Evolutionary conservation across 2,888 invertebrate genomes (phyloP), one percentile per base, ranked within the genome.

Genomic region (Melieria crassipennis): DNA sequence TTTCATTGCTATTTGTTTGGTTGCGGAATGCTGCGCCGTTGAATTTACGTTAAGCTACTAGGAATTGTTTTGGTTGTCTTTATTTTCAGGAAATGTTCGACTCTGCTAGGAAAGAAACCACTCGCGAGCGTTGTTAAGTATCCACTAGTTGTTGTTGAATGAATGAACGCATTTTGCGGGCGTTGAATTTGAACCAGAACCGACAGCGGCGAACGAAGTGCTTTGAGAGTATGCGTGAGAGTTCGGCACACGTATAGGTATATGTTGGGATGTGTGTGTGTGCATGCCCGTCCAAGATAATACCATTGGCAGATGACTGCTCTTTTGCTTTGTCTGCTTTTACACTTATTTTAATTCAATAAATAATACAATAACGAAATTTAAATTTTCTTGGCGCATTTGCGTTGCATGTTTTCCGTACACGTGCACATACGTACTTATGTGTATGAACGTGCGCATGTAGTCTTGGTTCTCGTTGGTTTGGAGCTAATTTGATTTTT

Each of bases 1-100:
- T 69, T 80, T 82, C 84, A 84, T 83, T 60, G 45, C 64, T 62
- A 45, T 58, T 10, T 67, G 10, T 64, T 46, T 42, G 68, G 52
- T 16, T 69, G 4, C 4, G 42, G 45, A 67, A 42, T 45, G 30
- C 13, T 65, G 56, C 55, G 13, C 30, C 46, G 43, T 56, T 60
- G n/a, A 63, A 50, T 45, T 61, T 67, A 60, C 13, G 5, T 45
- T 5, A 42, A 58, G 50, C 58, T 43, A 56, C 46, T 57, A 65
- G 16, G 10, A 55, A 66, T 56, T 42, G 56, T 63, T 75, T 78
- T 77, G 71, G 72, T 75, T 30, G 62, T 75, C 74, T 74, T 69
- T 68, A 76, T 57, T 71, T 69, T 61, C 58, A 50, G 73, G 60
- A 70, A 74, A 67, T 70, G 71, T 73, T 75, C 47, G 65, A 62